Percentiles rank a stretch among this genome's conserved stretches.
These are phyloP conservation scores for Microchrysa polita DNA, from an alignment of 2,888 invertebrate genomes.

Conservation along the genomic window DNA sequence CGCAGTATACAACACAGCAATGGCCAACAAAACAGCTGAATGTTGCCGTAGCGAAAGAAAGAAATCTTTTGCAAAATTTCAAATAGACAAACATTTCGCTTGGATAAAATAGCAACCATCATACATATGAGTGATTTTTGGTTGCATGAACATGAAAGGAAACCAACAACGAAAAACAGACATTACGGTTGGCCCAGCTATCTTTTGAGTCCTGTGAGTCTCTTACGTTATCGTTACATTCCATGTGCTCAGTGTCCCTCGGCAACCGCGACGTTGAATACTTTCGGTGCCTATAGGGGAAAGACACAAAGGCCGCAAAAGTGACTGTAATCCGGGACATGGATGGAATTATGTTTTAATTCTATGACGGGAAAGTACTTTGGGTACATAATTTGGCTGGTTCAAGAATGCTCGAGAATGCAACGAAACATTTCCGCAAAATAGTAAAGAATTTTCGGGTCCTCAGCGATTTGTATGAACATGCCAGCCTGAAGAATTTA, in stretches of 20 bases:
- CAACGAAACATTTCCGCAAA: not conserved
- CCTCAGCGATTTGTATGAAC: not conserved
- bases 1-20: not conserved
- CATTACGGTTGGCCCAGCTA: not conserved
- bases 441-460: not conserved
- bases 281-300: no score
- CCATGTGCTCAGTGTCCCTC: no score
- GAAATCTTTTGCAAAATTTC: no score
- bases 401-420: conserved; percentile 18
- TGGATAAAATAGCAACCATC: conserved; percentile 15
- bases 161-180: not conserved
- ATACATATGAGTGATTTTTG: conserved; percentile 5
- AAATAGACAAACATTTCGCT: no score
- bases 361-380: conserved; percentile 26
- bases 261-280: no score
- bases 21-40: not conserved
- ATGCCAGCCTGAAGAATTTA: conserved; percentile 9
- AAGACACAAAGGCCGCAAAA: not conserved
- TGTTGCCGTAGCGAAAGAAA: not conserved
- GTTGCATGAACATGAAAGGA: conserved; percentile 15
- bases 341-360: not conserved
- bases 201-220: not conserved
- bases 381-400: conserved; percentile 33
- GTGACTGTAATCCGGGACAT: not conserved
- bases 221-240: no score